A percentile compares a stretch with the other conserved stretches of the same genome.
These are phyloP conservation scores for Phyllotreta cruciferae DNA, from an alignment of 2,888 invertebrate genomes.

Conservation along the genomic window DNA sequence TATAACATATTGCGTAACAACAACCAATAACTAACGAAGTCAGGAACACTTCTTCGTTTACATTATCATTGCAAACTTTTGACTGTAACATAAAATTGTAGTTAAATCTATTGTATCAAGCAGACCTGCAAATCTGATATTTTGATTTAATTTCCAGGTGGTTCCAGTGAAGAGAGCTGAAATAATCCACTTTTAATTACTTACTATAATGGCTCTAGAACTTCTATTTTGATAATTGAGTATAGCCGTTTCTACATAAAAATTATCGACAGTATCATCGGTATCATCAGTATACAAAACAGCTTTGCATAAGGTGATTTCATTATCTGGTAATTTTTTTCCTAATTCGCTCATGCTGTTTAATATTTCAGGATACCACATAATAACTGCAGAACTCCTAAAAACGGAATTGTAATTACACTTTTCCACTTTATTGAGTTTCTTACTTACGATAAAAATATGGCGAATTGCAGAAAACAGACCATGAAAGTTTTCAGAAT, in stretches of 20 bases:
- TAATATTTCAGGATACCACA: constrained; percentile 68
- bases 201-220: constrained; percentile 26
- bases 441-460: constrained; percentile 56
- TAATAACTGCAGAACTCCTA: constrained; percentile 66
- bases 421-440: constrained; percentile 3
- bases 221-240: background rate
- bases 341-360: constrained; percentile 60
- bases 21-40: constrained; percentile 52
- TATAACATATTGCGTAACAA: constrained; percentile 51
- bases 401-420: constrained; percentile 31
- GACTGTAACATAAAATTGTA: constrained; percentile 21
- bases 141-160: too few relatives aligned
- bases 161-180: too few relatives aligned
- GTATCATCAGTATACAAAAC: constrained; percentile 40
- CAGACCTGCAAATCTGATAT: background rate
- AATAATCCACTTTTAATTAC: too few relatives aligned
- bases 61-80: constrained; percentile 50
- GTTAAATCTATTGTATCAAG: background rate
- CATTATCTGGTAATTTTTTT: constrained; percentile 40
- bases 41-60: constrained; percentile 55
- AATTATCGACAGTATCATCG: background rate
- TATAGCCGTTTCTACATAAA: background rate
- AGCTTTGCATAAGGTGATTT: constrained; percentile 53
- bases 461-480: constrained; percentile 58
- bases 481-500: constrained; percentile 55